Base-by-base conservation (phyloP, 2,797 vertebrate genomes). In the Babyrousa celebensis region DNA sequence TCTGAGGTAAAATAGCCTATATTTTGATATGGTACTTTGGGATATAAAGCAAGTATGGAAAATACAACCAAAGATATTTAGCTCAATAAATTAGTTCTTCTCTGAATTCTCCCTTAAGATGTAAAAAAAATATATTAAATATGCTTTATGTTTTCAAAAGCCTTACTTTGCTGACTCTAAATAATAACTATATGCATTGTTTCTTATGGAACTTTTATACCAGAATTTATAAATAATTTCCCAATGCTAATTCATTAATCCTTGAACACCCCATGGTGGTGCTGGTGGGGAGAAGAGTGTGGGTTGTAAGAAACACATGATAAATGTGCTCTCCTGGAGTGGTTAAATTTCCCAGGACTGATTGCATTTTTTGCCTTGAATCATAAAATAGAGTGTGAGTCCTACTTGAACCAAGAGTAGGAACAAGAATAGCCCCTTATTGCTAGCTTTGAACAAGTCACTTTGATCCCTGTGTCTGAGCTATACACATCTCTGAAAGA, bases 31-130 rank as follows among this genome's bases (percentile, higher is more conserved):
- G 23, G 32, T 93, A 40, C 93, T 94, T 87, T 68, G 92, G 87
- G 92, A 94, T 87, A 97, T 94, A 92, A 97, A 95, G 94, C 83
- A 97, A 95, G 21, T 71, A 75, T 25, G 17, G 56, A 97, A 96
- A 96, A 96, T 93, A 90, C 15, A 71, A 54, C 91, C 63, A 58
- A 94, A 87, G 86, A 88, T 74, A 95, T 77, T 96, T 97, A 94
- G 65, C 54, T 96, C 93, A 85, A 92, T 92, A 97, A 93, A 93
- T 92, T 90, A 94, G 43, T 78, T 96, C 36, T 96, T 94, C 78
- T 93, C 62, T 74, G 75, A 92, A 93, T 4, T 65, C 48, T 94
- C 77, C 80, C 77, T 89, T 94, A 96, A 96, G 94, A 94, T 94
- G 54, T 74, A 91, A 40, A 86, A 92, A 84, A 80, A 29, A 48